Conservation (phyloP, 1,140 invertebrate species). For the Saccostrea glomerata region DNA sequence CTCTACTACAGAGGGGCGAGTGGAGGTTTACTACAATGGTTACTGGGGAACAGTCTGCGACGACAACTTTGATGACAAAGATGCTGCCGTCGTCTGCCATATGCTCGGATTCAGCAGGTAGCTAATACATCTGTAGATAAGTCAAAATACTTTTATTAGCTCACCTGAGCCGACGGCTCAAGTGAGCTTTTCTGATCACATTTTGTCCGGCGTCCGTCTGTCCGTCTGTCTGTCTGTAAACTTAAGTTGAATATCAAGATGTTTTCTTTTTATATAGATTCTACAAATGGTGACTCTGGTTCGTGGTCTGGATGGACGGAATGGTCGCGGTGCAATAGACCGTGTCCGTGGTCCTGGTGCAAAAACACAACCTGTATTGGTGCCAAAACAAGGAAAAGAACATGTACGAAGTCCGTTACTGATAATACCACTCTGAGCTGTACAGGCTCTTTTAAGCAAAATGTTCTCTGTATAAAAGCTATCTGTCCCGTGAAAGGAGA, state of each 20-base stretch:
- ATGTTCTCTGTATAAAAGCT: background rate
- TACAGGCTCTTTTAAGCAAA: background rate
- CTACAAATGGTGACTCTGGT: background rate
- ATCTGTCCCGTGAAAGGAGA: background rate
- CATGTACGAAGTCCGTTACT: background rate
- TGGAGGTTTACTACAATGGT: background rate
- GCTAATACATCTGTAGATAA: no score
- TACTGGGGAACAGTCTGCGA: background rate
- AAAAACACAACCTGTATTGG: background rate
- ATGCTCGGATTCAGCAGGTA: slow-evolving; percentile 7
- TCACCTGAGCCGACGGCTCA: no score
- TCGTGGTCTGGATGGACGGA: background rate
- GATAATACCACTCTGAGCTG: background rate
- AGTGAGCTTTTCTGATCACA: no score
- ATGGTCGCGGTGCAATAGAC: background rate
- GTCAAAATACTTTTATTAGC: no score
- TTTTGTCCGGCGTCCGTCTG: no score
- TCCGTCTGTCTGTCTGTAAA: no score
- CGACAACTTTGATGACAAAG: slow-evolving; percentile 14
- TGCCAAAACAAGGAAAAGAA: background rate
- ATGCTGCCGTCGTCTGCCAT: background rate
- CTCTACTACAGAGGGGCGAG: background rate
- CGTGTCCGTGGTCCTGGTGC: background rate
- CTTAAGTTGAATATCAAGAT: background rate
- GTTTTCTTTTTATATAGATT: background rate